Evolutionary conservation across 1,140 invertebrate genomes (phyloP).

Genomic region (Mizuhopecten yessoensis): DNA sequence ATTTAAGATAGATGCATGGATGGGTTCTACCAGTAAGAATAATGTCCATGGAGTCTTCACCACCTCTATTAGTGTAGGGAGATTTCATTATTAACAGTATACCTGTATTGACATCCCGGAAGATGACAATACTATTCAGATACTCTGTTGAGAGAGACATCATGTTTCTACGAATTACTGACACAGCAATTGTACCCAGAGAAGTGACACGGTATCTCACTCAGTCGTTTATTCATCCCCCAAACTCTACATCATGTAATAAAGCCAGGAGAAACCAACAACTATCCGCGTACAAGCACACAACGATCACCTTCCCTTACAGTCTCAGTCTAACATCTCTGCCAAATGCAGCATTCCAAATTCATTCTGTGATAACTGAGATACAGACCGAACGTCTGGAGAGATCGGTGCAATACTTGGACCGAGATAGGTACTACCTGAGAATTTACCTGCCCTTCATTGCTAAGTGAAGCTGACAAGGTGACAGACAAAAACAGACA

Average conservation of each 20-base stretch:
- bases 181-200: too few species aligned
- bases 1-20: too few species aligned
- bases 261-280: background rate
- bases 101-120: too few species aligned
- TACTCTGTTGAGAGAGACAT: too few species aligned
- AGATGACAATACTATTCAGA: too few species aligned
- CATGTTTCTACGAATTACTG: too few species aligned
- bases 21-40: too few species aligned
- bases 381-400: background rate
- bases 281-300: background rate
- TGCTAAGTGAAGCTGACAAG: background rate
- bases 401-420: background rate
- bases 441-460: constrained; percentile 19
- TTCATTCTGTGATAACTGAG: background rate
- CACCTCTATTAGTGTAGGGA: too few species aligned
- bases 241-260: background rate
- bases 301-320: background rate
- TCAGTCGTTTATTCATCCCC: too few species aligned
- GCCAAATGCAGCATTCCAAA: background rate
- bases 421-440: background rate
- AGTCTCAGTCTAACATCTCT: background rate
- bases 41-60: too few species aligned
- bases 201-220: background rate
- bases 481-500: background rate
- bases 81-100: too few species aligned